Evolutionary conservation across 2,113 vertebrate species (phyloP).

Genomic region (Beaufortia kweichowensis): DNA sequence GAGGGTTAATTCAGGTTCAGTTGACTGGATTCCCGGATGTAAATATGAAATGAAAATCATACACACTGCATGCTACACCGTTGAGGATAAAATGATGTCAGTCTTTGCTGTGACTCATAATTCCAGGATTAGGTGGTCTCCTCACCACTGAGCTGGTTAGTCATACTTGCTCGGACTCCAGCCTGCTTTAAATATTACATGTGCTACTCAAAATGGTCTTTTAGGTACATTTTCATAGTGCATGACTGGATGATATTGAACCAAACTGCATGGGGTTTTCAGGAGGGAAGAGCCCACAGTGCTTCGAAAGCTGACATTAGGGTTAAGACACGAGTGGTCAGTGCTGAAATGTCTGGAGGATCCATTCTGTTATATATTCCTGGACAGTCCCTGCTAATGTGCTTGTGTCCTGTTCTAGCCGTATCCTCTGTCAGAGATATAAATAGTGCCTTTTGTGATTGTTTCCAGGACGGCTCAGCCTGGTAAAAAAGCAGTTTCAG

Average conservation of each 20-base stretch:
- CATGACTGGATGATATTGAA: not conserved
- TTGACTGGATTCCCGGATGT: not conserved
- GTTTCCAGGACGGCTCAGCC: constrained; percentile 11
- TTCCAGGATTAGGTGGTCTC: constrained; percentile 54
- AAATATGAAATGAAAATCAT: not conserved
- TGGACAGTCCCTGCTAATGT: constrained; percentile 8
- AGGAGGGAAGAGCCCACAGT: not conserved
- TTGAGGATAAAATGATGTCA: constrained; percentile 53
- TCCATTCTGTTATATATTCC: not conserved
- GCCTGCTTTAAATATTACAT: not conserved
- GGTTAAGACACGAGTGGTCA: not conserved
- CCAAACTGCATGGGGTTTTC: not conserved
- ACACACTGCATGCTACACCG: constrained; percentile 2
- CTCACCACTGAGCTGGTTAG: constrained; percentile 40
- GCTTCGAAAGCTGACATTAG: not conserved
- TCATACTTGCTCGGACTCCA: constrained; percentile 23
- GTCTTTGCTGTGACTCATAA: constrained; percentile 50
- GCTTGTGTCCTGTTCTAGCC: constrained; percentile 20
- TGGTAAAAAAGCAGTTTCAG: not conserved
- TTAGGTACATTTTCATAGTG: not conserved
- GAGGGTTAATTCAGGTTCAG: not conserved
- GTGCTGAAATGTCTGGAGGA: not conserved
- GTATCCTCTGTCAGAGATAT: constrained; percentile 11
- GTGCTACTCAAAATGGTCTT: not conserved
- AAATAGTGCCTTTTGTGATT: constrained; percentile 26